Evolutionary conservation across 2,888 invertebrate genomes (phyloP).

Genomic region (Conops quadrifasciatus): DNA sequence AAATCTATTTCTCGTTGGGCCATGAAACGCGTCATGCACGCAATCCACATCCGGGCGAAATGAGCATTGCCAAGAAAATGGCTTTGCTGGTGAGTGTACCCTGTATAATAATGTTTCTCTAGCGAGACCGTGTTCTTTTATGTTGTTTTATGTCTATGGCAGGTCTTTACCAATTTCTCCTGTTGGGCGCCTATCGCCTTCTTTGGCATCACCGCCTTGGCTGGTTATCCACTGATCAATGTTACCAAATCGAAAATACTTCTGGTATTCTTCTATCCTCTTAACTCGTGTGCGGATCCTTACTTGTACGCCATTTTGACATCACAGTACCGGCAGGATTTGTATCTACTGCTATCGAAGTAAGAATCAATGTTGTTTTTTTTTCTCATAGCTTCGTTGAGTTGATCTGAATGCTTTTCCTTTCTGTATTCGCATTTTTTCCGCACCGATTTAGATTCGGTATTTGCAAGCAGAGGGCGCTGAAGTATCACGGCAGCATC

Average conservation of each 20-base stretch:
- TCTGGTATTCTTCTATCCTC: slow-evolving; percentile 88
- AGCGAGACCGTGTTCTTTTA: no score
- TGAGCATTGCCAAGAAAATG: slow-evolving; percentile 88
- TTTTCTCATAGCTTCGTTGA: no score
- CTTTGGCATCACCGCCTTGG: slow-evolving; percentile 85
- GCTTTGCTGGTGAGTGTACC: slow-evolving; percentile 74
- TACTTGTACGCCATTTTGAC: slow-evolving; percentile 91
- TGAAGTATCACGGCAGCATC: slow-evolving; percentile 66
- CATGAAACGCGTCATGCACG: slow-evolving; percentile 71
- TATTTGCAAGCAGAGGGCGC: slow-evolving; percentile 66
- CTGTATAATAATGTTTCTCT: neutral
- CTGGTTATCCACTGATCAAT: slow-evolving; percentile 84
- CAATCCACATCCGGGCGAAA: slow-evolving; percentile 69
- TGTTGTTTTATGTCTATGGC: no score
- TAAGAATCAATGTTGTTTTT: slow-evolving; percentile 55
- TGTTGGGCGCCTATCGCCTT: slow-evolving; percentile 91
- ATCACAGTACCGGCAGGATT: slow-evolving; percentile 83
- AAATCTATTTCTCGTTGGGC: slow-evolving; percentile 84
- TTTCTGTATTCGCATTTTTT: neutral
- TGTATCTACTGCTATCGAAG: slow-evolving; percentile 73
- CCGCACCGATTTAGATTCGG: slow-evolving; percentile 65
- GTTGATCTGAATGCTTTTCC: neutral
- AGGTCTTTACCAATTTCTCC: slow-evolving; percentile 80
- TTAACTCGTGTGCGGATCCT: slow-evolving; percentile 92
- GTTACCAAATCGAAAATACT: slow-evolving; percentile 83